A percentile compares a stretch with the other conserved stretches of the same genome.
Conservation (phyloP, 1,140 invertebrate species). For the Lethrus apterus region DNA sequence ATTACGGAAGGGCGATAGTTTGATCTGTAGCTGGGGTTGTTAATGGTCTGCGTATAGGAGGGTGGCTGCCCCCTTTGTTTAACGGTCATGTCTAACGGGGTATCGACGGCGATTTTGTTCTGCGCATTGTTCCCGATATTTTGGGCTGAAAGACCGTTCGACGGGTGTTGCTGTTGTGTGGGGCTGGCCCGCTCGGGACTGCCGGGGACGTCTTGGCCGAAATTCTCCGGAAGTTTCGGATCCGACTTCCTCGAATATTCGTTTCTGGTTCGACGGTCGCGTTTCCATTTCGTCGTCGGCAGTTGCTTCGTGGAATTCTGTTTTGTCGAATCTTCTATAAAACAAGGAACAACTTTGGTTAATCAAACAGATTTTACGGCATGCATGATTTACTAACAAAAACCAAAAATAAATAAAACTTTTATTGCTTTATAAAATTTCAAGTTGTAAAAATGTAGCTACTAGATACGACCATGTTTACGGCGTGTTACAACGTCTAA, state of each 20-base stretch:
- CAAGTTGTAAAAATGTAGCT: too few relatives aligned
- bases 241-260: constrained; percentile 39
- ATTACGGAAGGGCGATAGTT: constrained; percentile 36
- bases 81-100: constrained; percentile 49
- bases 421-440: too few relatives aligned
- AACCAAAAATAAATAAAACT: too few relatives aligned
- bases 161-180: constrained; percentile 19
- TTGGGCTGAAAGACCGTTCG: constrained; percentile 13
- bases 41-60: constrained; percentile 46
- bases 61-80: constrained; percentile 47
- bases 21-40: constrained; percentile 45
- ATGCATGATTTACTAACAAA: too few relatives aligned
- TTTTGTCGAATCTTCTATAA: constrained; percentile 28
- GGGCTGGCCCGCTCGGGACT: constrained; percentile 16
- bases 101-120: constrained; percentile 36
- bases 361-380: too few relatives aligned
- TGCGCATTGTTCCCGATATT: constrained; percentile 37
- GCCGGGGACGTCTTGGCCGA: constrained; percentile 21
- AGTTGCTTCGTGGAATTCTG: constrained; percentile 49
- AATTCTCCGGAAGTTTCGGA: constrained; percentile 32
- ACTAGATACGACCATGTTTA: too few relatives aligned
- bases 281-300: constrained; percentile 56
- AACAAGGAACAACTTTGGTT: too few relatives aligned
- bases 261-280: constrained; percentile 48
- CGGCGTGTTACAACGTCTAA: too few relatives aligned